Evolutionary conservation across 2,113 vertebrate species (phyloP), one percentile per base, ranked within the genome.

Genomic region (Amazona vittata): DNA sequence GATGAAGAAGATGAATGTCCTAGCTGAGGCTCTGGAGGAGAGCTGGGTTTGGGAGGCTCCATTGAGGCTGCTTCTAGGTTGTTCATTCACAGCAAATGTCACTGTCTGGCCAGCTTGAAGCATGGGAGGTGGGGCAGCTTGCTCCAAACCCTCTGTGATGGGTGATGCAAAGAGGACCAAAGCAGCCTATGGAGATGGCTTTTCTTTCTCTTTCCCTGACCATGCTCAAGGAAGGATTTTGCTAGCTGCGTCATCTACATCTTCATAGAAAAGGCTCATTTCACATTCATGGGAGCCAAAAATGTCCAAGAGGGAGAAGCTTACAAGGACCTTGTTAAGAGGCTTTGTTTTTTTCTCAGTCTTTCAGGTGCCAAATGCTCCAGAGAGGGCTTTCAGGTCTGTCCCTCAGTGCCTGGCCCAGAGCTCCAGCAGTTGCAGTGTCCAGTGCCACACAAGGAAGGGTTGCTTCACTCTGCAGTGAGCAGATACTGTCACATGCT

Each of bases 211-310:
- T 90, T 64, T 76, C 18, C 16, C 17, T 85, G 70, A 53, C 59
- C 9, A 5, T 6, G 35, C 81, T 91, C 29, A 89, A 86, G 65
- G 47, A 82, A 64, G 26, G 29, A 76, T 96, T 95, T 94, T 93
- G 87, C 55, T 55, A 93, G 70, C 69, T 15, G 4, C 6, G 1
- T 91, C 57, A 83, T 90, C 67, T 80, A 31, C 76, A 39, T 86
- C 79, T 83, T 90, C 87, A 55, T 21, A 93, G 73, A 84, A 94
- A 77, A 92, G 18, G 17, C 46, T 83, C 68, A 71, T 84, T 92
- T 96, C 49, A 59, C 60, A 74, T 90, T 96, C 59, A 67, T 63
- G 75, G 91, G 44, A 91, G 75, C 78, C 39, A 93, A 82, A 93
- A 94, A 86, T 50, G 70, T 74, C 87, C 49, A 77, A 63, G 60